Conservation (phyloP, 2,888 invertebrate genomes). For the Loripinus fragilis region DNA sequence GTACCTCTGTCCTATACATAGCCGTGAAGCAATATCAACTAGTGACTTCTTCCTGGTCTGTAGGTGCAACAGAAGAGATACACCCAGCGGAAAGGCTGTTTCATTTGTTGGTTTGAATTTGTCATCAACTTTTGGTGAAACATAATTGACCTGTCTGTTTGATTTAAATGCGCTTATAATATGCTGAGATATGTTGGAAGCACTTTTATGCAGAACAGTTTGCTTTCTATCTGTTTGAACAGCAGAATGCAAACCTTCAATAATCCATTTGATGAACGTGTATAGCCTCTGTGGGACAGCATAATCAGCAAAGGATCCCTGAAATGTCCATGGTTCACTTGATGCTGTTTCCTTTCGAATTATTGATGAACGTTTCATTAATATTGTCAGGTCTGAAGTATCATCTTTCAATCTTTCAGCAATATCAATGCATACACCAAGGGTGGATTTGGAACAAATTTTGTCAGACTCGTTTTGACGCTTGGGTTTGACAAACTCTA, state of each 20-base stretch:
- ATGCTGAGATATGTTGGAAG: slow-evolving; percentile 12
- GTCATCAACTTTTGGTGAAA: slow-evolving; percentile 4
- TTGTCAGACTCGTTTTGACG: neutral
- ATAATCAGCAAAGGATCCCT: neutral
- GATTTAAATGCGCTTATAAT: neutral
- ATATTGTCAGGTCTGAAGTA: neutral
- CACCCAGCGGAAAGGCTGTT: slow-evolving; percentile 10
- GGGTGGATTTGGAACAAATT: slow-evolving; percentile 5
- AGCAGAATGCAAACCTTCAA: neutral
- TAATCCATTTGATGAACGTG: slow-evolving; percentile 7
- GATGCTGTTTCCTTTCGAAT: neutral
- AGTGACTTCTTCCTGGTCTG: slow-evolving; percentile 8
- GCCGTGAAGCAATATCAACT: neutral
- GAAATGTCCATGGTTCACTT: slow-evolving; percentile 5
- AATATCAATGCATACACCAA: slow-evolving; percentile 12
- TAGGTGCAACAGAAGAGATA: slow-evolving; percentile 1
- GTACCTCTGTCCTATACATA: neutral
- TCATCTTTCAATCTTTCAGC: neutral
- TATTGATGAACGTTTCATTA: slow-evolving; percentile 1
- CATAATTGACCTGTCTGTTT: neutral
- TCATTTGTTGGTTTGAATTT: slow-evolving; percentile 9
- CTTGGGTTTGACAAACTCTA: neutral
- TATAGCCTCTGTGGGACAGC: slow-evolving; percentile 1
- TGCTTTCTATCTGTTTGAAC: slow-evolving; percentile 3
- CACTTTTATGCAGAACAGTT: slow-evolving; percentile 2